Conservation (phyloP, 1,140 invertebrate species). For the Drosophila mauritiana region DNA sequence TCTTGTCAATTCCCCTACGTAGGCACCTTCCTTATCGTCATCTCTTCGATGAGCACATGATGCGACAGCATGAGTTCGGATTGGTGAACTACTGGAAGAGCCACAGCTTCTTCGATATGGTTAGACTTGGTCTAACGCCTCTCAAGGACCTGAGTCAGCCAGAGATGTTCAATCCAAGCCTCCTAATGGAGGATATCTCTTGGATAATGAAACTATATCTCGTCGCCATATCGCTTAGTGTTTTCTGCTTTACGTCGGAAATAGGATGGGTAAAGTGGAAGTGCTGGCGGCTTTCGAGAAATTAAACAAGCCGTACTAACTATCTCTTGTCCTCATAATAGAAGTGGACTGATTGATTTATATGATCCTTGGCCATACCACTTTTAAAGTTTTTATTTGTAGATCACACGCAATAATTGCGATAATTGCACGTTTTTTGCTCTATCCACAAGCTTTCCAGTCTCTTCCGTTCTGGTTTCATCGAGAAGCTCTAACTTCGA, state of each 20-base stretch:
- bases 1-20: slow-evolving; percentile 35
- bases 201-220: slow-evolving; percentile 36
- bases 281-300: not conserved
- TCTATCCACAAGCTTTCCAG: slow-evolving; percentile 10
- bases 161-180: not conserved
- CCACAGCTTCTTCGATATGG: slow-evolving; percentile 57
- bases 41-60: slow-evolving; percentile 52
- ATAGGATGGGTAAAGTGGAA: not conserved
- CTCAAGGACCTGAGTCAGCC: slow-evolving; percentile 35
- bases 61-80: slow-evolving; percentile 48
- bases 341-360: too few relatives aligned
- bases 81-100: slow-evolving; percentile 35
- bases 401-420: slow-evolving; percentile 8
- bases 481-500: slow-evolving; percentile 26
- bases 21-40: slow-evolving; percentile 44
- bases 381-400: not conserved
- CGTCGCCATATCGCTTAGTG: not conserved
- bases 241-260: slow-evolving; percentile 36
- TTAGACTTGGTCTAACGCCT: slow-evolving; percentile 6
- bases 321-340: too few relatives aligned
- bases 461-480: slow-evolving; percentile 25
- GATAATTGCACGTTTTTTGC: slow-evolving; percentile 33
- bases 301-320: not conserved
- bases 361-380: not conserved
- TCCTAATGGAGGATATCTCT: slow-evolving; percentile 36